Evolutionary conservation across 2,888 invertebrate genomes (phyloP).

Genomic region (Lacanobia wlatinum): DNA sequence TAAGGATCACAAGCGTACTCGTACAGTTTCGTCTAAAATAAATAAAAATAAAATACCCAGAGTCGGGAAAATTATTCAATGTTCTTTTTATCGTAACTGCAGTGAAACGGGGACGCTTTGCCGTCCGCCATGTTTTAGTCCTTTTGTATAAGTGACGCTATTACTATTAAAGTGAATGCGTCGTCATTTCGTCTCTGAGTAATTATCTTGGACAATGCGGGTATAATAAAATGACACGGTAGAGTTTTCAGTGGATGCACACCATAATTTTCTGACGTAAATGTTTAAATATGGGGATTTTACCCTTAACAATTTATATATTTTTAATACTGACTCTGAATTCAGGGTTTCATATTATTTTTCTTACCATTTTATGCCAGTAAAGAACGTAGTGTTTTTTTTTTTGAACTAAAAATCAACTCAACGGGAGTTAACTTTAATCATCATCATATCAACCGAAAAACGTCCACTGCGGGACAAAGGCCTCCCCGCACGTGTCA

Average conservation of each 20-base stretch:
- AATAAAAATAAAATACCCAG: constrained; percentile 4
- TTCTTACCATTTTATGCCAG: no score
- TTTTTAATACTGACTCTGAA: no score
- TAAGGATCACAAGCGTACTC: constrained; percentile 1
- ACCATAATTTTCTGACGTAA: no score
- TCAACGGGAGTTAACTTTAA: no score
- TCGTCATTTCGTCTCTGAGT: constrained; percentile 4
- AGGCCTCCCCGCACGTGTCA: no score
- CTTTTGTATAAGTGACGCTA: background rate
- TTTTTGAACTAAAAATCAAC: no score
- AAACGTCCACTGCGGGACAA: no score
- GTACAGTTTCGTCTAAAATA: background rate
- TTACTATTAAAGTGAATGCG: constrained; percentile 5
- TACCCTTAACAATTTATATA: no score
- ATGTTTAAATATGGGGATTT: no score
- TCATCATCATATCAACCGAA: no score
- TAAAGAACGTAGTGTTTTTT: no score
- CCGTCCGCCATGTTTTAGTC: constrained; percentile 7
- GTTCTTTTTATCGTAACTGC: constrained; percentile 17
- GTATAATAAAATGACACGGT: background rate
- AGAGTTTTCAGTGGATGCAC: background rate
- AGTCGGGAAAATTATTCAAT: constrained; percentile 20
- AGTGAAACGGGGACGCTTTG: constrained; percentile 1
- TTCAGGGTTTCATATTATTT: no score
- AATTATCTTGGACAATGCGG: background rate